Conservation (phyloP, 2,113 vertebrate species). For the Dipodomys spectabilis region DNA sequence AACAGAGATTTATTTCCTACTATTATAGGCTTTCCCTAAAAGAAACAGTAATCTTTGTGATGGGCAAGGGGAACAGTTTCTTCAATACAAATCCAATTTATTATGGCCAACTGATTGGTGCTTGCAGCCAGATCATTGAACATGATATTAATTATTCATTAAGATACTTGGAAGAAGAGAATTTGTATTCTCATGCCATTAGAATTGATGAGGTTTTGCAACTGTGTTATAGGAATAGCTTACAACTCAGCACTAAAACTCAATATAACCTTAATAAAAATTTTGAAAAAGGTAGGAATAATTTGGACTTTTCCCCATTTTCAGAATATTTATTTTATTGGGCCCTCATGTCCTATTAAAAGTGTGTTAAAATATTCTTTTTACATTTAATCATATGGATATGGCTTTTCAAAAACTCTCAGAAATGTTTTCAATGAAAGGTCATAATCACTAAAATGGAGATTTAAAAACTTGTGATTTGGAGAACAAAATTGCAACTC, state of each 20-base stretch:
- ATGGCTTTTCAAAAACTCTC: constrained; percentile 69
- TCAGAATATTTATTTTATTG: constrained; percentile 85
- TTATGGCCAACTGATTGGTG: constrained; percentile 83
- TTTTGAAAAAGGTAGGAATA: constrained; percentile 77
- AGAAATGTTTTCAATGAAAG: constrained; percentile 83
- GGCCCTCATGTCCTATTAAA: constrained; percentile 80
- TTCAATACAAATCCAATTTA: constrained; percentile 86
- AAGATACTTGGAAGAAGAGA: constrained; percentile 81
- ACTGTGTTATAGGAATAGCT: constrained; percentile 77
- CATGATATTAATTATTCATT: constrained; percentile 88
- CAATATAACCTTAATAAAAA: constrained; percentile 82
- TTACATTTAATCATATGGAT: constrained; percentile 71
- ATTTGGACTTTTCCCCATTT: constrained; percentile 83
- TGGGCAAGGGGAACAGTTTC: constrained; percentile 84
- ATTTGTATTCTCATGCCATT: constrained; percentile 85
- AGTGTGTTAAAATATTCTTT: constrained; percentile 80
- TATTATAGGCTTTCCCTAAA: constrained; percentile 83
- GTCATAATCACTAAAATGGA: constrained; percentile 82
- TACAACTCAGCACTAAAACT: constrained; percentile 80
- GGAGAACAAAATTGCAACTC: constrained; percentile 71
- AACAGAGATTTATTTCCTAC: constrained; percentile 84
- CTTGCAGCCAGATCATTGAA: constrained; percentile 84
- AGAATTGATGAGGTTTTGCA: constrained; percentile 84
- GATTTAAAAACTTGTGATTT: constrained; percentile 72
- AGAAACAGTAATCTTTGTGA: constrained; percentile 87